These are phyloP conservation scores for Buceros bicornis DNA, from an alignment of 2,797 vertebrate genomes.

Conservation along the genomic window DNA sequence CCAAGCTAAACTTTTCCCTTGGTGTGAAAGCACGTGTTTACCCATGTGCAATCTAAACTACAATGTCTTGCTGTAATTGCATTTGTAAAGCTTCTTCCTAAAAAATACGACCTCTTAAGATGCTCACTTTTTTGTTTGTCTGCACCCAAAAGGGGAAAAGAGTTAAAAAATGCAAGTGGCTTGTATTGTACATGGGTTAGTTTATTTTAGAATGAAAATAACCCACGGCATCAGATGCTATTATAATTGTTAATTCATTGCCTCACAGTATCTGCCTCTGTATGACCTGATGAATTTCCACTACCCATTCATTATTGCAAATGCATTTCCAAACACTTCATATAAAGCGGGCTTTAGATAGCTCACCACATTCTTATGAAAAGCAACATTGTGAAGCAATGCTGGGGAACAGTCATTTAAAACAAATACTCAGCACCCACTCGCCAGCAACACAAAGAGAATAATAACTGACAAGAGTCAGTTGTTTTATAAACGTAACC, in stretches of 20 bases:
- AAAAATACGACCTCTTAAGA: slow-evolving; percentile 69
- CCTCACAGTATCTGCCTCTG: slow-evolving; percentile 63
- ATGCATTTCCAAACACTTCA: slow-evolving; percentile 53
- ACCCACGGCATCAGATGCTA: slow-evolving; percentile 13
- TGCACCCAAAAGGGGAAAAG: slow-evolving; percentile 18
- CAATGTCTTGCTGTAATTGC: slow-evolving; percentile 74
- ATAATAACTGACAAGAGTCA: neutral
- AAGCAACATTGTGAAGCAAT: slow-evolving; percentile 33
- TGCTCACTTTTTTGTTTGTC: slow-evolving; percentile 15
- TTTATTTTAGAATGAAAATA: slow-evolving; percentile 76
- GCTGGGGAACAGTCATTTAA: neutral
- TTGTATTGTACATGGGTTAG: slow-evolving; percentile 7
- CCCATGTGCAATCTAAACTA: slow-evolving; percentile 80
- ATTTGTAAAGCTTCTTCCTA: slow-evolving; percentile 79
- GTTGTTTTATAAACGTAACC: neutral
- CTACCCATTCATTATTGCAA: slow-evolving; percentile 51
- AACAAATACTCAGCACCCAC: slow-evolving; percentile 24
- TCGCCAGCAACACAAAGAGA: slow-evolving; percentile 1
- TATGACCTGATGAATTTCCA: slow-evolving; percentile 74
- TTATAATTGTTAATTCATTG: slow-evolving; percentile 74
- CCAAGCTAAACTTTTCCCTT: slow-evolving; percentile 84
- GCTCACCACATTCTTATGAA: slow-evolving; percentile 54
- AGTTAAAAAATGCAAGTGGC: slow-evolving; percentile 66
- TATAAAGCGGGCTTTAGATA: slow-evolving; percentile 62
- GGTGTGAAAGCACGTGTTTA: slow-evolving; percentile 84